phyloP scores from a whole-genome alignment of 2,113 vertebrate species.

The Odocoileus virginianus region DNA sequence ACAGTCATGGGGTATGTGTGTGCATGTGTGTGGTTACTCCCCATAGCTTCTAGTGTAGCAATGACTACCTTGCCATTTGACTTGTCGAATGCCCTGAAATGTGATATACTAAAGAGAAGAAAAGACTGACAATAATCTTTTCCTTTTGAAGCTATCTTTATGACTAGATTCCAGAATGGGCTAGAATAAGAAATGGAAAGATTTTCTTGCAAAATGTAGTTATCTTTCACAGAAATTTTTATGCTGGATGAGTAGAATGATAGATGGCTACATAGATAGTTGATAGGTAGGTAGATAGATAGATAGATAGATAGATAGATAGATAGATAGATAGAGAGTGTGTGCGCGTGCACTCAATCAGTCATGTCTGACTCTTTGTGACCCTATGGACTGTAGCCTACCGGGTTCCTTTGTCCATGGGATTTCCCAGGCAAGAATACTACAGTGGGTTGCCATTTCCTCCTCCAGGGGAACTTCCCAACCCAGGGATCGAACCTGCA shows the following conservation, averaged over 20 bases:
- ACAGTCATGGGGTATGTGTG: too few species aligned
- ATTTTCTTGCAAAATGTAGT: background rate
- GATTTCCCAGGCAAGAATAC: too few species aligned
- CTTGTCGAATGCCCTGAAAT: background rate
- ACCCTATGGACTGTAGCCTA: too few species aligned
- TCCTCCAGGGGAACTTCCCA: too few species aligned
- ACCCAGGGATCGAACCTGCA: too few species aligned
- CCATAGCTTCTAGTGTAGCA: background rate
- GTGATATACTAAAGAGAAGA: background rate
- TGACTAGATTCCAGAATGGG: background rate
- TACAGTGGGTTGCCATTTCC: too few species aligned
- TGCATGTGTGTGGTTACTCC: background rate
- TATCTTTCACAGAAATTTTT: background rate
- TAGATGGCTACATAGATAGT: background rate
- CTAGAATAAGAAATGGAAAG: background rate
- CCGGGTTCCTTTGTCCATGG: too few species aligned
- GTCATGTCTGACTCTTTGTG: too few species aligned
- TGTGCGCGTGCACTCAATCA: accelerated
- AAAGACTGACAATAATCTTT: background rate
- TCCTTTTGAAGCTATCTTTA: background rate
- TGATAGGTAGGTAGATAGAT: background rate
- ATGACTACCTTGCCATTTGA: background rate
- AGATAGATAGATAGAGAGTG: background rate
- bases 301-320: background rate
- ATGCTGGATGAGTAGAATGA: background rate